Base-by-base conservation (phyloP, 2,113 vertebrate species). In the Chaetura pelagica region DNA sequence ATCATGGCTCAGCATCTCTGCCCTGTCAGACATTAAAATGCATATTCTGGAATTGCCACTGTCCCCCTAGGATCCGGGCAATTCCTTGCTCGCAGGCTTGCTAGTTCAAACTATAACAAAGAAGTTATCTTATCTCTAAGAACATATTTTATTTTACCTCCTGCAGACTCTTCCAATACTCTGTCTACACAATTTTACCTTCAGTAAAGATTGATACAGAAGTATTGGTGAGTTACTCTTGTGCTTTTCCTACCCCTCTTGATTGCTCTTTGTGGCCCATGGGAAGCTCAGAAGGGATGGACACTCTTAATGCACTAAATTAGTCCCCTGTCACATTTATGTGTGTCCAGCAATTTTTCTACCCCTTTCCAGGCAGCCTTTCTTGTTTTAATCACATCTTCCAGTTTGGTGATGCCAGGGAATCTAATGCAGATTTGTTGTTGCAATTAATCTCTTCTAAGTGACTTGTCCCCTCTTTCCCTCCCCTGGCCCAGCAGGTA, bases 181-280 rank as follows among this genome's bases (percentile, higher is more conserved):
- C 40, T 42, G 12, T 48, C 19, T 42, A 34, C 7, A 2, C 73
- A 78, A 27, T 51, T 62, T 27, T 57, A 6, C 48, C 58, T 69
- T 52, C 29, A 44, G 11, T 20, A 13, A 30, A 63, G 68, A 35
- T 30, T 4, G 51, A 35, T 12, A 13, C 8, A 69, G 55, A 74
- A 30, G n/a, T 5, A 32, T 7, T 6, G 46, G 51, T 9, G 64
- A 89, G 46, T 54, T 71, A 38, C 34, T 66, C 34, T 46, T 46
- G 34, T 24, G 52, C 38, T 81, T 84, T 71, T 80, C 29, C 22
- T 24, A 13, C 15, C 34, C 32, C 19, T 62, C 29, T 32, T 52
- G 35, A 48, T 48, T 27, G 18, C 15, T 81, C 7, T 29, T 19
- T 14, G 6, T 0, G 0, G 52, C 26, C 44, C 1, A 0, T 34